Percentiles rank a stretch among this genome's conserved stretches.
Conservation (phyloP, 2,888 invertebrate genomes). For the Drosophila atroscutellata region DNA sequence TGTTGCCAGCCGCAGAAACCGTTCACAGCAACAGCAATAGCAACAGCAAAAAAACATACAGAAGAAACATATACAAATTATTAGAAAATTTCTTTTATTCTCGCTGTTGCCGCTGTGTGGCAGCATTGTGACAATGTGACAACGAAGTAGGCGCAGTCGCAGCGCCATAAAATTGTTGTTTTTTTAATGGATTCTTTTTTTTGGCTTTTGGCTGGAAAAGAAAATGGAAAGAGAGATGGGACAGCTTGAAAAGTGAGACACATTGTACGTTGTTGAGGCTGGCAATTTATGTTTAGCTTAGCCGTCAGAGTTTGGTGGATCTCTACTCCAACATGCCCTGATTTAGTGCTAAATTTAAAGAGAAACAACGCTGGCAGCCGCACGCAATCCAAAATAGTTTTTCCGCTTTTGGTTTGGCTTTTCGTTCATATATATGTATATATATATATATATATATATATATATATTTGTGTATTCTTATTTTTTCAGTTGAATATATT, state of each 20-base stretch:
- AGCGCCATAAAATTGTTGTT: conserved; percentile 56
- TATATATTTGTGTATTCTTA: conserved; percentile 8
- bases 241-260: conserved; percentile 66
- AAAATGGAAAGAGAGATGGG: conserved; percentile 15
- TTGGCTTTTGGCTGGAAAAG: conserved; percentile 2
- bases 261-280: conserved; percentile 57
- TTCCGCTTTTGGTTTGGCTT: conserved; percentile 7
- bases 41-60: conserved; percentile 1
- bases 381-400: conserved; percentile 51
- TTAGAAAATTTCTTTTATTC: conserved; percentile 58
- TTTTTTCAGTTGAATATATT: conserved; percentile 50
- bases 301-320: conserved; percentile 53
- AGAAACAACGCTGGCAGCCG: conserved; percentile 12
- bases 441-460: conserved; percentile 6
- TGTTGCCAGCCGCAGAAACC: conserved; percentile 71
- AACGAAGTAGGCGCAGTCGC: conserved; percentile 62
- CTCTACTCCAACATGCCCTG: conserved; percentile 69
- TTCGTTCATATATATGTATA: background rate
- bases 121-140: conserved; percentile 58
- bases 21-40: conserved; percentile 12
- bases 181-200: conserved; percentile 5
- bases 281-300: conserved; percentile 72
- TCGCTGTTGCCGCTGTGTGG: conserved; percentile 21
- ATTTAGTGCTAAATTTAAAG: conserved; percentile 82
- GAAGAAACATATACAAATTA: conserved; percentile 54